Base-by-base conservation (phyloP, 2,888 invertebrate genomes). In the Mycalesis mineus region DNA sequence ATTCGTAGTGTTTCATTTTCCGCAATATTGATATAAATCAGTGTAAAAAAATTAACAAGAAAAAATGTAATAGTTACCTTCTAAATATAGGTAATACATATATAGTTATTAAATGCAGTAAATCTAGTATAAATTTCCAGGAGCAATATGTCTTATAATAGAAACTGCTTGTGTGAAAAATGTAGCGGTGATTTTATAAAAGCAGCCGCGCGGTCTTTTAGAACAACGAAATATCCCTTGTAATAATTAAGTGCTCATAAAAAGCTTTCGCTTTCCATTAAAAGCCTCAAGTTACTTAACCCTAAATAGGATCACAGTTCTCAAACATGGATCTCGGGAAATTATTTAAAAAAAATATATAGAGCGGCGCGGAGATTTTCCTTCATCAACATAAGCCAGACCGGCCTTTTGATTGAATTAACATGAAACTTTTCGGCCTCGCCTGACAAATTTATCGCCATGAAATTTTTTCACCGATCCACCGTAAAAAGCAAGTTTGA, bases 321-420 rank as follows among this genome's bases (percentile, higher is more conserved):
- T 29, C 39, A 28, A 55, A 47, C 47, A 28, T 55, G 44, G 54
- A 40, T 57, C 51, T 55, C 29, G 49, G 42, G 36, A 52, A 61
- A 58, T 61, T 59, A 49, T 60, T 55, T 45, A 49, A 54, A 56
- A 57, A 51, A 58, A 22, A 22, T 22, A 22, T 22, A 22, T 2
- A 47, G 9, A 29, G 55, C 15, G 57, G 22, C 22, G 45, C 37
- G 52, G 55, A 57, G 57, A 57, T 65, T 76, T 74, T 69, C 82
- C 84, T 79, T 80, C 79, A 81, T 82, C 84, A 84, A 81, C 75
- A 77, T 80, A 84, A 84, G 83, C 82, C 84, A 72, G 72, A 71
- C 68, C 67, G 66, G 73, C 67, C 74, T 68, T 74, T 77, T 85
- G 86, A 88, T 88, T 88, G 84, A 88, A 88, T 88, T 88, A 88